phyloP scores from a whole-genome alignment of 92 coral and sea anemone genomes.

The Bergia sp. region DNA sequence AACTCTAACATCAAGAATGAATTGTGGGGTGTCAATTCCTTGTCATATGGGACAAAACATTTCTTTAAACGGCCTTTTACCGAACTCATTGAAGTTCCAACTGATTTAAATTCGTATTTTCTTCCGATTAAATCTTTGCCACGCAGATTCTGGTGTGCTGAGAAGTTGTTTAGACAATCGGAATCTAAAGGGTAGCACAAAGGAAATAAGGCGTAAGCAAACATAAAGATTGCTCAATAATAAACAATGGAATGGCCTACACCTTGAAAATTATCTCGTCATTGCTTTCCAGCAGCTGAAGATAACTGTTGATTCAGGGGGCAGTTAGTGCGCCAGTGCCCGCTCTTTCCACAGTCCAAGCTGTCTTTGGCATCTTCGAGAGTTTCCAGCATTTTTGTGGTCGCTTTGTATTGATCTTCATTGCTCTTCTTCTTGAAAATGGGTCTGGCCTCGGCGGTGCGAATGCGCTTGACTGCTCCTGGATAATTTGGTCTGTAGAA shows the following conservation, averaged over 20 bases:
- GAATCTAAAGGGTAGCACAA: not conserved
- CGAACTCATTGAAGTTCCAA: not conserved
- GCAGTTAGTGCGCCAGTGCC: not conserved
- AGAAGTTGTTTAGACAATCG: not conserved
- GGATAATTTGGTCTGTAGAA: slow-evolving; percentile 12
- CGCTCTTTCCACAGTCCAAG: slow-evolving; percentile 24
- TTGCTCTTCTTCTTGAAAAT: slow-evolving; percentile 43
- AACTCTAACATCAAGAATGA: slow-evolving; percentile 12
- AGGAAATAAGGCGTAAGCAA: not conserved
- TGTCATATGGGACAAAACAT: not conserved
- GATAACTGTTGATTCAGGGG: not conserved
- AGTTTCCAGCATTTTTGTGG: slow-evolving; percentile 17
- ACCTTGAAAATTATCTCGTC: slow-evolving; percentile 18
- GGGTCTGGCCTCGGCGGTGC: slow-evolving; percentile 32
- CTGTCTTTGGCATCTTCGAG: slow-evolving; percentile 55
- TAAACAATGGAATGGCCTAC: not conserved
- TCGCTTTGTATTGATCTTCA: slow-evolving; percentile 26
- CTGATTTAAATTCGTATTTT: not conserved
- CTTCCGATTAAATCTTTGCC: not conserved
- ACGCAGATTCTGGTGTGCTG: not conserved
- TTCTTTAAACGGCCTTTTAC: not conserved
- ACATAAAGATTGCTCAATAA: not conserved
- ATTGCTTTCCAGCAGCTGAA: not conserved
- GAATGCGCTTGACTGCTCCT: slow-evolving; percentile 22
- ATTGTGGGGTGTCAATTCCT: slow-evolving; percentile 14